phyloP scores from a whole-genome alignment of 2,888 invertebrate species.

The Aleiodes leptofemur region DNA sequence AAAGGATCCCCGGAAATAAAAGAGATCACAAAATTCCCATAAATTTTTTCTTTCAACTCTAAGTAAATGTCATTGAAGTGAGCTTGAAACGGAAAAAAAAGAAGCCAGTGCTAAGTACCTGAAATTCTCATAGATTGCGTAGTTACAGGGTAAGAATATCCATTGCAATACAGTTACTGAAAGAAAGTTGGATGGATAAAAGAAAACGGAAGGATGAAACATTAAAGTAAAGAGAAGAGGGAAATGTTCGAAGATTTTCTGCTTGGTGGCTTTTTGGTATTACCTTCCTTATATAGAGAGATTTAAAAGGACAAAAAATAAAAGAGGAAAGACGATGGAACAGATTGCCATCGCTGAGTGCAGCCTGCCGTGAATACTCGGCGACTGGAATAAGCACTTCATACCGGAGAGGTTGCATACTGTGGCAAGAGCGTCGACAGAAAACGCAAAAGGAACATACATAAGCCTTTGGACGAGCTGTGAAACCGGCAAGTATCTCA shows the following conservation, averaged over 20 bases:
- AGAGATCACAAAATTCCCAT: no score
- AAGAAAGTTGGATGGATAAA: slow-evolving; percentile 29
- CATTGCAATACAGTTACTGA: slow-evolving; percentile 25
- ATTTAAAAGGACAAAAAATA: slow-evolving; percentile 39
- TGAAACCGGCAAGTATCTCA: slow-evolving; percentile 10
- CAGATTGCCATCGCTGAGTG: slow-evolving; percentile 56
- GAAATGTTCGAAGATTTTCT: slow-evolving; percentile 54
- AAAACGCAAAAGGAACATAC: slow-evolving; percentile 19
- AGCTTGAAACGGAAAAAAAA: no score
- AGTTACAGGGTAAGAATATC: slow-evolving; percentile 37
- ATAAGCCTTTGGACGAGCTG: slow-evolving; percentile 23
- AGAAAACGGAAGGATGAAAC: slow-evolving; percentile 24
- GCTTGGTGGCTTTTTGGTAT: slow-evolving; percentile 54
- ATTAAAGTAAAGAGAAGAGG: slow-evolving; percentile 21
- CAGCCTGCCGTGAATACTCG: slow-evolving; percentile 53
- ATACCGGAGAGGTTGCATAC: slow-evolving; percentile 44
- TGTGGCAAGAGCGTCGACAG: slow-evolving; percentile 30
- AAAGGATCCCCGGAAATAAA: no score
- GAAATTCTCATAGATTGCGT: slow-evolving; percentile 51
- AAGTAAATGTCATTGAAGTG: no score
- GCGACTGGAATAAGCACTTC: slow-evolving; percentile 55
- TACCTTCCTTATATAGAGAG: slow-evolving; percentile 54
- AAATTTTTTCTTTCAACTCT: no score
- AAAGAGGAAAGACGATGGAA: slow-evolving; percentile 48
- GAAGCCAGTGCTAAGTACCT: slow-evolving; percentile 52